A percentile compares a stretch with the other conserved stretches of the same genome.
Conservation (phyloP, 2,797 vertebrate species). For the Crocidura indochinensis region DNA sequence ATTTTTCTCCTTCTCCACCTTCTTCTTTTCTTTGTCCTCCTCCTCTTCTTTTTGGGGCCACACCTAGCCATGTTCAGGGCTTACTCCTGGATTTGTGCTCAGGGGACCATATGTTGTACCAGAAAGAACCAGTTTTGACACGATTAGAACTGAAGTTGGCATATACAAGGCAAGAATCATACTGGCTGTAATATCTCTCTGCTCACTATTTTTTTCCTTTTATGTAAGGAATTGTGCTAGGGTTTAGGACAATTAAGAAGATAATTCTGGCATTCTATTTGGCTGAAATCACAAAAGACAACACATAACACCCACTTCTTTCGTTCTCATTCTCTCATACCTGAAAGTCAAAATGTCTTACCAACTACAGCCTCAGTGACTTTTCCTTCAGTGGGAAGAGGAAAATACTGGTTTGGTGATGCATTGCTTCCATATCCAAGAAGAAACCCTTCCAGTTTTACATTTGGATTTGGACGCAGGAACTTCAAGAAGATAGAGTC, state of each 20-base stretch:
- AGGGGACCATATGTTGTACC: no score
- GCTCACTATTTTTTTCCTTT: not conserved
- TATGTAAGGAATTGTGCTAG: not conserved
- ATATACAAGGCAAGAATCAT: no score
- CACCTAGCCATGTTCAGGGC: no score
- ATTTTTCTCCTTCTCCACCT: not conserved
- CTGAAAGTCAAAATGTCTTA: conserved; percentile 87
- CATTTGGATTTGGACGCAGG: conserved; percentile 92
- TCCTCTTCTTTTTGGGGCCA: no score
- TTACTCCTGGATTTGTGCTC: no score
- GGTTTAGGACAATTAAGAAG: not conserved
- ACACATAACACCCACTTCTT: not conserved
- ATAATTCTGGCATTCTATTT: not conserved
- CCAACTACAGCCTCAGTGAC: conserved; percentile 95
- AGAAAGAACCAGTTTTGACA: no score
- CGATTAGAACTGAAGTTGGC: no score
- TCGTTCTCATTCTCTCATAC: not conserved
- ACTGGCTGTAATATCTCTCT: no score
- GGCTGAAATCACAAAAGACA: not conserved
- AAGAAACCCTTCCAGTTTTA: conserved; percentile 96
- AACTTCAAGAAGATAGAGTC: conserved; percentile 97
- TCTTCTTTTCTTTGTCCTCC: no score
- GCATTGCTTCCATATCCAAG: conserved; percentile 96
- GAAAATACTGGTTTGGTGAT: conserved; percentile 96
- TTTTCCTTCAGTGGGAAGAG: conserved; percentile 94